Evolutionary conservation across 2,113 vertebrate species (phyloP).

Genomic region (Cervus canadensis): DNA sequence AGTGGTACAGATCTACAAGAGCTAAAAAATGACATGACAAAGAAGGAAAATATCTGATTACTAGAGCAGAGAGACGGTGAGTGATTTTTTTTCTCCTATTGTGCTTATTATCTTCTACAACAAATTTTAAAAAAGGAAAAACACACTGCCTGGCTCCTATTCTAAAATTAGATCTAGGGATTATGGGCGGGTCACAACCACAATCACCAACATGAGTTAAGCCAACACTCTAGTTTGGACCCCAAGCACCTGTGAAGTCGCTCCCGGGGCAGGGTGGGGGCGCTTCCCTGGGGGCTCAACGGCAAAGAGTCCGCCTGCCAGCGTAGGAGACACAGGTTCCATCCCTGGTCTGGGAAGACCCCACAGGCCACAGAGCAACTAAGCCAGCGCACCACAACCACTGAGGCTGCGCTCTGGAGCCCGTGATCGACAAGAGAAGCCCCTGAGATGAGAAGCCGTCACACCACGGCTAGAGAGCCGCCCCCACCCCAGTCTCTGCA

Average conservation of each 20-base stretch:
- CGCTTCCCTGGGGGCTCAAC: not conserved
- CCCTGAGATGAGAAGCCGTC: not conserved
- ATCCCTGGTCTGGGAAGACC: not conserved
- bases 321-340: not conserved
- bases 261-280: not conserved
- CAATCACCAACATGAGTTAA: not conserved
- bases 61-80: not conserved
- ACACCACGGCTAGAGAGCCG: not conserved
- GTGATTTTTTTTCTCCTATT: not conserved
- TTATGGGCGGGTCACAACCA: not conserved
- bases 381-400: not conserved
- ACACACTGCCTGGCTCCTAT: not conserved
- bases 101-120: not conserved
- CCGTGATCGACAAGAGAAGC: not conserved
- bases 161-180: not conserved
- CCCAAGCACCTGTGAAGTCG: not conserved
- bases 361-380: not conserved
- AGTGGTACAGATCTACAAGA: not conserved
- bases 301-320: not conserved
- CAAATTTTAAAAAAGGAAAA: not conserved
- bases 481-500: not conserved
- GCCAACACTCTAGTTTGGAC: not conserved
- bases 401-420: not conserved
- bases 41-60: not conserved
- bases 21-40: not conserved